Evolutionary conservation across 2,888 invertebrate genomes (phyloP), one percentile per base, ranked within the genome.

Genomic region (Pyrrhia umbra): DNA sequence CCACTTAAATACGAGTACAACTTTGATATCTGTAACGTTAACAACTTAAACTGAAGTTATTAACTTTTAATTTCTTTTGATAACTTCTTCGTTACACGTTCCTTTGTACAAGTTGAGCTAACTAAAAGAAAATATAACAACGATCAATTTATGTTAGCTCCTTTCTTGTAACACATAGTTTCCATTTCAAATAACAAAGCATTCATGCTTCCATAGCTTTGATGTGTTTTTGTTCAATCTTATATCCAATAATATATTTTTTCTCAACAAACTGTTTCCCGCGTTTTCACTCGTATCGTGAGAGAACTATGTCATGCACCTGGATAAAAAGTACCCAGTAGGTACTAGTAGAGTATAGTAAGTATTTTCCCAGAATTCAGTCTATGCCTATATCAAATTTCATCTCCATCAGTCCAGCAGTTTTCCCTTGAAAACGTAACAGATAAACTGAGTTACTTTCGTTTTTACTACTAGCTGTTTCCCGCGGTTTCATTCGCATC

Each of bases 121-220:
- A 45, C 13, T 61, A 49, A 16, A 13, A 27, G 34, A 50, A 58
- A 54, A 40, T 67, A 34, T n/a, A 64, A 71, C 15, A 57, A 13
- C n/a, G 43, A 45, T 49, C 50, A 56, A 30, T 70, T 70, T 37
- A 51, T 68, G 42, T 55, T 47, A 15, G 13, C 16, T 43, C 55
- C 60, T 49, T 68, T 75, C 37, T 61, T 68, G 42, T 60, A 51
- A 60, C 23, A 16, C 52, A 55, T 56, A 67, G 51, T 70, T 59
- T 61, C 34, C 27, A 58, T 58, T 52, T 13, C 8, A 72, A 46
- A 15, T 37, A 58, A 54, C 39, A 59, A 50, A 72, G 66, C 45
- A 13, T 49, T 39, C 2, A 16, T 25, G 16, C 0, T 55, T 39
- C 25, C 18, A 34, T 55, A 9, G 13, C 69, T 68, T 68, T 68